Base-by-base conservation (phyloP, 1,140 invertebrate species). In the Bradysia coprophila region DNA sequence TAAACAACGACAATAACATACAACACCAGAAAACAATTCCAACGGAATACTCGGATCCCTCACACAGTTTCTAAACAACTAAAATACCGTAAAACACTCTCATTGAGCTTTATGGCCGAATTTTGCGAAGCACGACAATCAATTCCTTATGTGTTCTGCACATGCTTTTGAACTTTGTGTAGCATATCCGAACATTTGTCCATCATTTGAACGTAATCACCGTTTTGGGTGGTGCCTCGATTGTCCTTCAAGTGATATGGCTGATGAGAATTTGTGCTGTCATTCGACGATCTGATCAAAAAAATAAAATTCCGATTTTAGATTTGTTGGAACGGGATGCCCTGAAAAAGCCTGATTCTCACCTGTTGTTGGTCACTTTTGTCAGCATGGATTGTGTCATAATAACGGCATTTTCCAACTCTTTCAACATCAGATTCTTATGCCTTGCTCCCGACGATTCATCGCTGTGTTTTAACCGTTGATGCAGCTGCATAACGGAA, bases 401-500 rank as follows among this genome's bases (percentile, higher is more conserved):
- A 20, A 63, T 59, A 40, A 67, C 56, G 32, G 66, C 66, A 47
- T 63, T 59, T 51, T 67, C 63, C 40, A 69, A 49, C 46, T 63
- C 63, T 47, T 67, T 63, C n/a, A 68, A 46, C 48, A 64, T 55
- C 46, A 57, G 38, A 23, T 45, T 42, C 22, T 43, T 42, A 21
- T 41, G 41, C 4, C 40, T 34, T 24, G 34, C 36, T 21, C 37
- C 28, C 6, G 44, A 23, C 16, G 57, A 51, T 31, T 50, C 49
- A 16, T 50, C 49, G 41, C 42, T 43, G 40, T 57, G 55, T 48
- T 57, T 57, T 8, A 61, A 43, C 46, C 57, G 55, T 23, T 56
- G 52, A 47, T 61, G 57, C 45, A 61, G 45, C 43, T 61, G 54
- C 49, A 61, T 51, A 9, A 56, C 56, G 21, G 56, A 49, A 43